Conservation (phyloP, 2,113 vertebrate species). For the Cololabis saira region DNA sequence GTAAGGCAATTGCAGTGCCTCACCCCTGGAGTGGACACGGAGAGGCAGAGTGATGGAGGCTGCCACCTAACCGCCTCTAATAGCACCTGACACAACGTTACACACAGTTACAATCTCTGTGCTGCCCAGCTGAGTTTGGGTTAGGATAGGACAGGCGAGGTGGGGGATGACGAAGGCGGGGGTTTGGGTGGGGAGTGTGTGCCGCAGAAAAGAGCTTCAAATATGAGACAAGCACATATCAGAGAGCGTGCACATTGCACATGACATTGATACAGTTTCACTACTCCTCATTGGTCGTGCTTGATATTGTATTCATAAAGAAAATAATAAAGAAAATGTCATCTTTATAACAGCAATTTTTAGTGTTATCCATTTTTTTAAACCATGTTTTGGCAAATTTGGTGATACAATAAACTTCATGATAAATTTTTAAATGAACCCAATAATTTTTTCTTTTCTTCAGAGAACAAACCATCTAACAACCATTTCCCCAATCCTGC, state of each 20-base stretch:
- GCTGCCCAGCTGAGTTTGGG: conserved; percentile 76
- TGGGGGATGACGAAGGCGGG: conserved; percentile 14
- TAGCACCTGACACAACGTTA: conserved; percentile 80
- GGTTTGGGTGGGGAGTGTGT: conserved; percentile 36
- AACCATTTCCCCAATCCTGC: too few relatives aligned
- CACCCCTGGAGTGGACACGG: conserved; percentile 78
- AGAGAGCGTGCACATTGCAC: conserved; percentile 1
- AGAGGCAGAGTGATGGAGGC: conserved; percentile 77
- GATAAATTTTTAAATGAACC: too few relatives aligned
- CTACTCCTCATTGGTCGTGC: conserved; percentile 14
- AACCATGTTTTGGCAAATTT: background rate
- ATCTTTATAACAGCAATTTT: background rate
- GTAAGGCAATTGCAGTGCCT: conserved; percentile 79
- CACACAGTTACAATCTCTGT: conserved; percentile 68
- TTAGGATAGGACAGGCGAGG: conserved; percentile 58
- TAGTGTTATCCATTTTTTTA: background rate
- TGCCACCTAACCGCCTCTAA: conserved; percentile 80
- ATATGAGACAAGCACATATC: conserved; percentile 39
- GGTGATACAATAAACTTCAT: background rate
- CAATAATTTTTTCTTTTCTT: too few relatives aligned
- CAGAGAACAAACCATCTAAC: too few relatives aligned
- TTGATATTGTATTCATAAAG: background rate
- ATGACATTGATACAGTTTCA: conserved; percentile 26
- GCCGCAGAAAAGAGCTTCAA: conserved; percentile 36
- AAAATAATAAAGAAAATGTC: background rate